Percentiles rank a stretch among this genome's conserved stretches.
Conservation (phyloP, 37 sponge, comb jelly and placozoan species). For the Ephydatia muelleri region DNA sequence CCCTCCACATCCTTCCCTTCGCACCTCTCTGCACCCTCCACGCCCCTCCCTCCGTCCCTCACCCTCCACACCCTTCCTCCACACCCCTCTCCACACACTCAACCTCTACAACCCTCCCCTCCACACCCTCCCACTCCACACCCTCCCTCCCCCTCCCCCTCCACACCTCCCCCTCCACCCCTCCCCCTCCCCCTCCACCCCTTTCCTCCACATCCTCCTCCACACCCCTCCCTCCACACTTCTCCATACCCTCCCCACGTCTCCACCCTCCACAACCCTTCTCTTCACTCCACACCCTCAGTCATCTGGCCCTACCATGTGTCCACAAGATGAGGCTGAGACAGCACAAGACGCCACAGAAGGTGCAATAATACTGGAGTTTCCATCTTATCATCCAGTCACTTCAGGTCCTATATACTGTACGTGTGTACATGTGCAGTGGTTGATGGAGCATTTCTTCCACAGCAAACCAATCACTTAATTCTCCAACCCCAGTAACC, state of each 20-base stretch:
- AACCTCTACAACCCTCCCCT: conserved; percentile 1
- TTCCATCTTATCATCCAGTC: neutral
- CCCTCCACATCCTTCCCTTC: neutral
- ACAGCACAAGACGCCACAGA: neutral
- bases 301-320: neutral
- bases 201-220: neutral
- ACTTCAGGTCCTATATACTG: neutral
- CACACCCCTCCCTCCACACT: neutral
- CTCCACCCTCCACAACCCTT: neutral
- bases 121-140: neutral
- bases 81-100: neutral
- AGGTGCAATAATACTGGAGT: neutral
- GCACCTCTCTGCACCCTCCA: neutral
- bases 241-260: neutral
- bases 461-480: neutral
- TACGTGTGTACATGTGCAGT: neutral
- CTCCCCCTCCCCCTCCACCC: neutral
- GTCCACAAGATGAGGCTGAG: neutral
- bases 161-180: neutral
- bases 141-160: neutral
- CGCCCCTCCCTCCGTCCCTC: neutral
- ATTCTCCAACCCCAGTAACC: neutral
- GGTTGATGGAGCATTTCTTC: neutral
- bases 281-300: neutral
- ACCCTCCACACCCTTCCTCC: neutral